Base-by-base conservation (phyloP, 1,140 invertebrate species). In the Drosophila ironensis region DNA sequence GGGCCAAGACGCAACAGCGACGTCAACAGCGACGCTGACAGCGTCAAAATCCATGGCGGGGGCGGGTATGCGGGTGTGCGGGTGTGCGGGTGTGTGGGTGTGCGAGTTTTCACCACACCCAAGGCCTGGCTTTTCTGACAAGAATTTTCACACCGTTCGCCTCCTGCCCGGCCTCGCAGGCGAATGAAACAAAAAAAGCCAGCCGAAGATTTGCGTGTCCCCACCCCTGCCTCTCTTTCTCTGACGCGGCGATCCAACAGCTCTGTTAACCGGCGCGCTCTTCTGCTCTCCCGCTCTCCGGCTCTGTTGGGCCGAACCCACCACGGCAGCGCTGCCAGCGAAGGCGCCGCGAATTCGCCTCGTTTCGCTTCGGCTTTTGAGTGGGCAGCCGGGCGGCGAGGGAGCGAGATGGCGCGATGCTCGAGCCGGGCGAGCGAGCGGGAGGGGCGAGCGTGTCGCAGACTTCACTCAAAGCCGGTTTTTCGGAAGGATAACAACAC, bases 101-200 rank as follows among this genome's bases (percentile, higher is more conserved):
- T 9, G 22, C 41, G 12, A 44, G 11, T 41, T 41, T 54, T 61
- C 52, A 68, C 63, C 47, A 64, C 47, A 16, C 67, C 70, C 70
- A 80, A 74, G 80, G 75, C 66, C 70, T 56, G 69, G 52, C 52
- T 77, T 64, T 61, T 56, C 14, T 72, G 76, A 80, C 75, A 80
- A 80, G 75, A 71, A 80, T 80, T 80, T 80, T 80, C 66, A 80
- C 75, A 80, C 75, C 70, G 75, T 3, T 28, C 14, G 5, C 27
- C 7, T 28, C 11, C 14, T 33, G 30, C 30, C 14, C 30, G n/a
- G 14, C 30, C 30, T 33, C 11, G 7, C 7, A 12, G 12, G 20
- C 12, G 1, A 42, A 4, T n/a, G 17, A n/a, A 4, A 9, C 4
- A 6, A 33, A 12, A 33, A 33, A 4, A 27, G 52, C 28, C 28